phyloP scores from a whole-genome alignment of 1,140 invertebrate genomes.

The Linepithema humile region DNA sequence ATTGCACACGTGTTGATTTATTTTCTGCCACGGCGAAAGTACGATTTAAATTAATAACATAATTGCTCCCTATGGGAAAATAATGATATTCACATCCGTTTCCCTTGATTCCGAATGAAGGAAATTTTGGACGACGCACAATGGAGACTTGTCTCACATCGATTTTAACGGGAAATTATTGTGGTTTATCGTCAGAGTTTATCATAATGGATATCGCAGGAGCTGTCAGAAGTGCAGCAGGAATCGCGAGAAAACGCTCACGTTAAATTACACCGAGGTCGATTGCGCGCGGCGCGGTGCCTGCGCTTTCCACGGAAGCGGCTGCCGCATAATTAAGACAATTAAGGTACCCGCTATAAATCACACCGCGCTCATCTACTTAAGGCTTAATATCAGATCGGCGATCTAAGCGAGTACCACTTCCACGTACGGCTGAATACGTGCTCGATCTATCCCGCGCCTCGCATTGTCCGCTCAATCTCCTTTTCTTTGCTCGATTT shows the following conservation, averaged over 20 bases:
- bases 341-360: slow-evolving; percentile 61
- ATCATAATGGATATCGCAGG: slow-evolving; percentile 25
- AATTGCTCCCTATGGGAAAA: neutral
- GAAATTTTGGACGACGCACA: slow-evolving; percentile 28
- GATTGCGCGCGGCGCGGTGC: slow-evolving; percentile 29
- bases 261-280: slow-evolving; percentile 48
- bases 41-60: slow-evolving; percentile 20
- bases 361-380: slow-evolving; percentile 59
- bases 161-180: slow-evolving; percentile 46
- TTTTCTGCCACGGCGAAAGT: neutral
- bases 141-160: slow-evolving; percentile 1
- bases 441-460: slow-evolving; percentile 30
- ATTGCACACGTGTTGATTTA: neutral
- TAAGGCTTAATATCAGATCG: slow-evolving; percentile 57
- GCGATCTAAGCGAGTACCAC: slow-evolving; percentile 54
- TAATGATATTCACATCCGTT: slow-evolving; percentile 25
- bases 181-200: slow-evolving; percentile 30
- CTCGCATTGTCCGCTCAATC: neutral
- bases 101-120: slow-evolving; percentile 7
- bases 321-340: slow-evolving; percentile 64
- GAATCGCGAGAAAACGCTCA: slow-evolving; percentile 46
- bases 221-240: neutral
- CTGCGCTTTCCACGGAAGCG: slow-evolving; percentile 65
- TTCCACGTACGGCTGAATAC: slow-evolving; percentile 31
- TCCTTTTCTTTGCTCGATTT: slow-evolving; percentile 7